These are phyloP conservation scores for Vireo altiloquus DNA, from an alignment of 2,113 vertebrate genomes.

Conservation along the genomic window DNA sequence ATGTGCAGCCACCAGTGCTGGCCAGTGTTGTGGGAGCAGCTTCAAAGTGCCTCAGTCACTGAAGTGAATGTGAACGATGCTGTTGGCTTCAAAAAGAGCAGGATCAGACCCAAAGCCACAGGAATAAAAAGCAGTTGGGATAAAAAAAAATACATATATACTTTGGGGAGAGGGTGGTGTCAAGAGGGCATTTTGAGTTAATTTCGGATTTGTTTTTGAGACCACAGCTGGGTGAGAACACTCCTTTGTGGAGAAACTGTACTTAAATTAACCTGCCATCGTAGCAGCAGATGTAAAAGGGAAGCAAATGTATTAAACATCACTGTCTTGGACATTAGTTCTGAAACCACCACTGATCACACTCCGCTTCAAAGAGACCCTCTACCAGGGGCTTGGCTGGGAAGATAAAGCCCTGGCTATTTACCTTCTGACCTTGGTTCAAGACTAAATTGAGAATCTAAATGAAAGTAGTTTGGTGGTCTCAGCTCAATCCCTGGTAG, in stretches of 20 bases:
- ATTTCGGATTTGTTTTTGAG: slow-evolving; percentile 36
- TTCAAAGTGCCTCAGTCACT: background rate
- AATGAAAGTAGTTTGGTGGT: slow-evolving; percentile 63
- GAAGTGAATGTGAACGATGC: background rate
- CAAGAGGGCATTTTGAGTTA: background rate
- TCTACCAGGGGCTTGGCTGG: slow-evolving; percentile 72
- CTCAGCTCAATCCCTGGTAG: slow-evolving; percentile 58
- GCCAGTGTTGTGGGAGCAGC: accelerated
- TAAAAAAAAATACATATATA: background rate
- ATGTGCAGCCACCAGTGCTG: background rate
- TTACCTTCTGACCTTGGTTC: slow-evolving; percentile 74
- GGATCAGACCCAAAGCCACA: background rate
- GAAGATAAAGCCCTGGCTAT: slow-evolving; percentile 72
- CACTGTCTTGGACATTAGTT: slow-evolving; percentile 73
- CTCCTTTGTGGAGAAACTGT: slow-evolving; percentile 10
- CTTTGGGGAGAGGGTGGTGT: background rate
- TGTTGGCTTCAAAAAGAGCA: background rate
- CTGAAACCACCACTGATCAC: slow-evolving; percentile 65
- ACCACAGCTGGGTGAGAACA: background rate
- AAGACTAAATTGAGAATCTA: slow-evolving; percentile 64
- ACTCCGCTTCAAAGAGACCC: slow-evolving; percentile 71
- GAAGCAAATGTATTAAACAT: slow-evolving; percentile 71
- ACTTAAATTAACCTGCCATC: slow-evolving; percentile 64
- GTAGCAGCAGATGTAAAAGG: slow-evolving; percentile 46
- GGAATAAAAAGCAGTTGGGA: background rate